These are phyloP conservation scores for Nothura maculosa DNA, from an alignment of 2,797 vertebrate species.

Conservation along the genomic window DNA sequence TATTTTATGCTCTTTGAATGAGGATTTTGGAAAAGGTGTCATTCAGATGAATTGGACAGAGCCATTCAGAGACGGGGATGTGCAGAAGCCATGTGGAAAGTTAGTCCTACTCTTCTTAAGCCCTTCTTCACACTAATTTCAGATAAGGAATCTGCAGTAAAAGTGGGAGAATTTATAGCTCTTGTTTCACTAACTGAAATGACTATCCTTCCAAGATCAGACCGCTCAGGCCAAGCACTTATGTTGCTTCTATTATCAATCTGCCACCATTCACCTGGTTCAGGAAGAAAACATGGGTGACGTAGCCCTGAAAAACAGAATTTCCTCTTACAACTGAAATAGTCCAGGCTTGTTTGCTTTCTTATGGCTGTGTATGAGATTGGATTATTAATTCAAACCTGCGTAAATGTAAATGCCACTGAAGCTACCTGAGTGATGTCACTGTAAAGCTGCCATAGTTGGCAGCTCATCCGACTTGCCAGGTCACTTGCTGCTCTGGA, in stretches of 20 bases:
- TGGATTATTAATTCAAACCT: background rate
- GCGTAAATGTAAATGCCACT: background rate
- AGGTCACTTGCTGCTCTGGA: background rate
- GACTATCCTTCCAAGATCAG: background rate
- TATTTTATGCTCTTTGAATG: background rate
- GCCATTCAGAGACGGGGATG: background rate
- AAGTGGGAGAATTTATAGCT: background rate
- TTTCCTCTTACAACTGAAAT: slow-evolving; percentile 14
- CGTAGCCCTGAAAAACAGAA: background rate
- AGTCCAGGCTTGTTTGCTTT: slow-evolving; percentile 24
- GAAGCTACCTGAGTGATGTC: rapidly evolving
- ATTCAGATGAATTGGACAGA: background rate
- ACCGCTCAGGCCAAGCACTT: background rate
- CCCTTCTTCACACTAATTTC: background rate
- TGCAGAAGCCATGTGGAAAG: background rate
- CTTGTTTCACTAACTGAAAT: background rate
- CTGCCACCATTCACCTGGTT: slow-evolving; percentile 27
- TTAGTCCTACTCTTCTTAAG: background rate
- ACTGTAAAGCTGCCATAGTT: background rate
- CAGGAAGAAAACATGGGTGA: background rate
- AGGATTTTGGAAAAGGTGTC: background rate
- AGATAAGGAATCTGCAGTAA: background rate
- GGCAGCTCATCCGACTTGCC: background rate
- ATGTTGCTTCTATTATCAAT: background rate
- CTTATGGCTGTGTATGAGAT: background rate